Conservation (phyloP, 2,888 invertebrate genomes). For the Drosophila aldrichi region DNA sequence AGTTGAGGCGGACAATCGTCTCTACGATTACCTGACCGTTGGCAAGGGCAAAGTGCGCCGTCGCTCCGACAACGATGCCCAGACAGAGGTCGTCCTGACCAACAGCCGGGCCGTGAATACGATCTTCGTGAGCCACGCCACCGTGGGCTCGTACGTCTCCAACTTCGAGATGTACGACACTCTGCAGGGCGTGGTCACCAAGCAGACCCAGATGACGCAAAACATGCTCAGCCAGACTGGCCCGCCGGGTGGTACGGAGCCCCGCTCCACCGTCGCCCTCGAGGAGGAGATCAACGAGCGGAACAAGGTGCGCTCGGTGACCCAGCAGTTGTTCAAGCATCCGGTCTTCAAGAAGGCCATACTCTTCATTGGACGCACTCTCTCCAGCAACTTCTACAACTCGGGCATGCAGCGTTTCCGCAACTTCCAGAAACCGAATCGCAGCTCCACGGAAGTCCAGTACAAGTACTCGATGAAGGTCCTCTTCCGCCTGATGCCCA, state of each 20-base stretch:
- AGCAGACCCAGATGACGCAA: not conserved
- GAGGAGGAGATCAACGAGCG: constrained; percentile 58
- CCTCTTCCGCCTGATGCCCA: constrained; percentile 89
- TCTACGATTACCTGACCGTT: constrained; percentile 89
- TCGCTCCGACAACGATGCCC: constrained; percentile 89
- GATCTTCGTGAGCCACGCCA: constrained; percentile 67
- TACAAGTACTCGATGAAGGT: constrained; percentile 89
- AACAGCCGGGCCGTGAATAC: constrained; percentile 89
- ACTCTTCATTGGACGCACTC: constrained; percentile 89
- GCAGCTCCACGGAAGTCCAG: constrained; percentile 87
- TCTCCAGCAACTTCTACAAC: constrained; percentile 89
- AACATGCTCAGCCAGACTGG: not conserved
- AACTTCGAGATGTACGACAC: constrained; percentile 92
- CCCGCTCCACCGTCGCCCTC: constrained; percentile 5
- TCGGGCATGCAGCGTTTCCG: constrained; percentile 89
- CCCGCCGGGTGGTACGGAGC: not conserved
- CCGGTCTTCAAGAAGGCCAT: constrained; percentile 87
- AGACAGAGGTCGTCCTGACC: constrained; percentile 88
- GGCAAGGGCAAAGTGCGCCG: constrained; percentile 90
- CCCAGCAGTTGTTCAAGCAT: constrained; percentile 12
- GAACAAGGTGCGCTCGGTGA: constrained; percentile 37
- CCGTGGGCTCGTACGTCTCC: constrained; percentile 88
- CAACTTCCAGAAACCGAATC: constrained; percentile 87
- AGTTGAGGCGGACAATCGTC: constrained; percentile 88
- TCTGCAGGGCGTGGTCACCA: constrained; percentile 81